These are phyloP conservation scores for Phragmatobia fuliginosa DNA, from an alignment of 2,888 invertebrate species.

Conservation along the genomic window DNA sequence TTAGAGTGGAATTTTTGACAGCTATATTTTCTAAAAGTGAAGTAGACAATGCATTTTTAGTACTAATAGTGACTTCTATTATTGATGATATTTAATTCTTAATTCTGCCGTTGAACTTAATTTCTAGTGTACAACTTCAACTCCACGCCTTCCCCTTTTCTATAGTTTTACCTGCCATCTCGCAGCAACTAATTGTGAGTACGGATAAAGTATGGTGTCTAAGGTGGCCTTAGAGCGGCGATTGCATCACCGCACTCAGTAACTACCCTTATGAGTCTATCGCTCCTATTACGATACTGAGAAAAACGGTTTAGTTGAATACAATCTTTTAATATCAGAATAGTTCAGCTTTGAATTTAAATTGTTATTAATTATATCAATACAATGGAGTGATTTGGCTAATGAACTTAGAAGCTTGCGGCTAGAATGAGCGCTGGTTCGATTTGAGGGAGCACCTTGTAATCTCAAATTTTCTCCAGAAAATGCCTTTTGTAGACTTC, in stretches of 20 bases:
- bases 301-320: neutral
- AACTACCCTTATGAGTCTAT: conserved; percentile 71
- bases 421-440: too few relatives aligned
- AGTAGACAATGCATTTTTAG: too few relatives aligned
- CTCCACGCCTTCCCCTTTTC: conserved; percentile 50
- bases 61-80: too few relatives aligned
- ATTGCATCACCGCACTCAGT: conserved; percentile 80
- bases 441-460: too few relatives aligned
- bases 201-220: conserved; percentile 86
- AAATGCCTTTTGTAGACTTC: too few relatives aligned
- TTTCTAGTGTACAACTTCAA: neutral
- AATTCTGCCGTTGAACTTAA: neutral
- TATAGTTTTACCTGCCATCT: conserved; percentile 85
- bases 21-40: too few relatives aligned
- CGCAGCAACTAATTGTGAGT: conserved; percentile 86
- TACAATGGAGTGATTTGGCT: too few relatives aligned
- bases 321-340: neutral
- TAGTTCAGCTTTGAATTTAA: neutral
- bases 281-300: conserved; percentile 57
- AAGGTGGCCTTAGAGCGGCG: conserved; percentile 83
- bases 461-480: too few relatives aligned
- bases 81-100: neutral
- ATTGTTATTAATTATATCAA: too few relatives aligned
- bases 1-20: too few relatives aligned
- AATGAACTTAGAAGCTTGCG: too few relatives aligned